Base-by-base conservation (phyloP, 2,113 vertebrate genomes). In the Psittacus erithacus region DNA sequence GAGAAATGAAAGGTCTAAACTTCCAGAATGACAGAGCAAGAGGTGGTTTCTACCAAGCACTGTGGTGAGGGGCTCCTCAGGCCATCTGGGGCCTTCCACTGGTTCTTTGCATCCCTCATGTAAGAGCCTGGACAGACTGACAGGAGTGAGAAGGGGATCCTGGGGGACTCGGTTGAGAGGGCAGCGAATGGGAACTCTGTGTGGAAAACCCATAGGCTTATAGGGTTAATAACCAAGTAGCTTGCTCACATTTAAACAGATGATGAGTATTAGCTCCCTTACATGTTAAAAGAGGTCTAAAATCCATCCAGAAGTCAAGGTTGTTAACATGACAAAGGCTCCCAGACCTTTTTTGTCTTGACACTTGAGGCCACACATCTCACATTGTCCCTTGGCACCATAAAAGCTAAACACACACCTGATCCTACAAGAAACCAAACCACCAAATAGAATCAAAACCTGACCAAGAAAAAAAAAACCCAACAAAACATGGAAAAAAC, bases 51-150 rank as follows among this genome's bases (percentile, higher is more conserved):
- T 85, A 44, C 17, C 33, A 82, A 4, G 11, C 19, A 33, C 44
- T n/a, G 16, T 27, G 2, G 1, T 1, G 4, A 73, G 10, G 24
- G 12, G 7, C 49, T 75, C 7, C 19, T 44, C 14, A 41, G 57
- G 43, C 0, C 2, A 76, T 3, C 7, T 69, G 33, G 3, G 5
- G 6, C 27, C 28, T 60, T 92, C 44, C 47, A 31, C 33, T 60
- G 47, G 7, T 7, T 38, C 31, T 67, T 91, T 67, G 64, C 10
- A 49, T 28, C 3, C 1, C 0, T 16, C 17, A 0, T 25, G 5
- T 24, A 27, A 53, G 5, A 84, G 10, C 10, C 28, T 67, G 46
- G 28, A 11, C 53, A 84, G n/a, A 19, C 22, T 28, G 22, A 33
- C 29, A 64, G 17, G 74, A 59, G 7, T 38, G 10, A 47, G 59